Conservation (phyloP, 2,797 vertebrate genomes). For the Neostethus bicornis region DNA sequence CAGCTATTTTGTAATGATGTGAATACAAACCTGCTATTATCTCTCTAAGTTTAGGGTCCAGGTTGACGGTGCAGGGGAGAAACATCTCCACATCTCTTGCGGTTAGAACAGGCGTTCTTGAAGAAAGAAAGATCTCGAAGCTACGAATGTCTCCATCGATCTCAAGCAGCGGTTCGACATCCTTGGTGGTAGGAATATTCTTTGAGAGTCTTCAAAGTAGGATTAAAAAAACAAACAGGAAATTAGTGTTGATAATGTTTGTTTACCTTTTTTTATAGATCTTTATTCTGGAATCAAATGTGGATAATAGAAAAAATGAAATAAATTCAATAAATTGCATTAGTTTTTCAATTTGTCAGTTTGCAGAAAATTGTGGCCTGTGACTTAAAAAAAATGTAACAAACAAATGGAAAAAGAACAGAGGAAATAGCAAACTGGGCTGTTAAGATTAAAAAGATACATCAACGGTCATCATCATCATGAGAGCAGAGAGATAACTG, state of each 20-base stretch:
- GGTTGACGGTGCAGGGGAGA: constrained; percentile 95
- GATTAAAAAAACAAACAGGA: not conserved
- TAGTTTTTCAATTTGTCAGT: constrained; percentile 8
- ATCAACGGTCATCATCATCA: constrained; percentile 75
- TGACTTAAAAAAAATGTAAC: constrained; percentile 38
- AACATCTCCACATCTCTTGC: constrained; percentile 94
- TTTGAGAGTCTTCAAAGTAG: constrained; percentile 89
- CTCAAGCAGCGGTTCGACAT: constrained; percentile 96
- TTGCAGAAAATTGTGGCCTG: constrained; percentile 27
- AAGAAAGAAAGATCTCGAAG: constrained; percentile 97
- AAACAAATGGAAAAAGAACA: constrained; percentile 58
- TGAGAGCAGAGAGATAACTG: constrained; percentile 72
- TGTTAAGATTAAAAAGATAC: constrained; percentile 74
- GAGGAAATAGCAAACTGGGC: constrained; percentile 65
- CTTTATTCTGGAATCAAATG: not conserved
- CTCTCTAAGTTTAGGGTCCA: constrained; percentile 96
- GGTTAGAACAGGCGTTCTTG: constrained; percentile 91
- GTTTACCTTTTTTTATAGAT: not conserved
- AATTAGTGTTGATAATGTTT: not conserved
- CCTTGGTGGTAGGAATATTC: constrained; percentile 97
- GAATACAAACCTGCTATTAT: constrained; percentile 91
- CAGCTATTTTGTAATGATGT: not conserved
- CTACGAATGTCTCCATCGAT: constrained; percentile 95
- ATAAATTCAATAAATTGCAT: constrained; percentile 1
- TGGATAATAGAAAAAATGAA: not conserved